These are phyloP conservation scores for Catharus fuscescens DNA, from an alignment of 2,113 vertebrate genomes.

Conservation along the genomic window DNA sequence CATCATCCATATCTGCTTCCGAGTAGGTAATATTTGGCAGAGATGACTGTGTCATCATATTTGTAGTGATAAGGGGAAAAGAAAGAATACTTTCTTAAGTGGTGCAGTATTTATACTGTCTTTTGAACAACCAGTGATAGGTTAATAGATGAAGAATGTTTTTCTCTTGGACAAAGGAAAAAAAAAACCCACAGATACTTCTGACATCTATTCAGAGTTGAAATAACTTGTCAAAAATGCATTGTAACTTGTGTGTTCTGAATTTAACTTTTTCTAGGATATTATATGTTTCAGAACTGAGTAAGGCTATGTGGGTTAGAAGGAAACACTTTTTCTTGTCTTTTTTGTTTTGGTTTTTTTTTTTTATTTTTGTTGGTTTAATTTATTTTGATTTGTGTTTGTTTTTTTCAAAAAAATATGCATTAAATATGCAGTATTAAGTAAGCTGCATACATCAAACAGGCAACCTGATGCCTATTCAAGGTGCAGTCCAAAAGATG, in stretches of 20 bases:
- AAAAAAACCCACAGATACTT: fast-evolving
- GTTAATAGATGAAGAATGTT: not conserved
- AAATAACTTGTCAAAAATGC: not conserved
- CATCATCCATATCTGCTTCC: not conserved
- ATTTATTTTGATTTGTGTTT: not conserved
- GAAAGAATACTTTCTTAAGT: not conserved
- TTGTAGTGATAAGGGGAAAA: not conserved
- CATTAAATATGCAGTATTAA: not conserved
- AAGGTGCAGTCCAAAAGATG: not conserved
- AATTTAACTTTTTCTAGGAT: not conserved
- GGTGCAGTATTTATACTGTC: not conserved
- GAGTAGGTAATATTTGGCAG: not conserved
- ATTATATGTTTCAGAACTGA: not conserved
- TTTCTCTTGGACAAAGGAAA: not conserved
- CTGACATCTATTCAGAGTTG: not conserved
- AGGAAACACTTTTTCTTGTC: not conserved
- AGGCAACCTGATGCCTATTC: not conserved
- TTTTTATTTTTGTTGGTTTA: not conserved
- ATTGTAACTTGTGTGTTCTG: not conserved
- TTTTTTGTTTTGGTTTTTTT: not conserved
- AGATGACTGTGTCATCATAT: not conserved
- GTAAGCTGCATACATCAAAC: not conserved
- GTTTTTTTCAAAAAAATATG: fast-evolving
- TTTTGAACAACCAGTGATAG: not conserved
- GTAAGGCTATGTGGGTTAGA: not conserved